These are phyloP conservation scores for Drosophila yakuba DNA, from an alignment of 1,140 invertebrate genomes.

Conservation along the genomic window DNA sequence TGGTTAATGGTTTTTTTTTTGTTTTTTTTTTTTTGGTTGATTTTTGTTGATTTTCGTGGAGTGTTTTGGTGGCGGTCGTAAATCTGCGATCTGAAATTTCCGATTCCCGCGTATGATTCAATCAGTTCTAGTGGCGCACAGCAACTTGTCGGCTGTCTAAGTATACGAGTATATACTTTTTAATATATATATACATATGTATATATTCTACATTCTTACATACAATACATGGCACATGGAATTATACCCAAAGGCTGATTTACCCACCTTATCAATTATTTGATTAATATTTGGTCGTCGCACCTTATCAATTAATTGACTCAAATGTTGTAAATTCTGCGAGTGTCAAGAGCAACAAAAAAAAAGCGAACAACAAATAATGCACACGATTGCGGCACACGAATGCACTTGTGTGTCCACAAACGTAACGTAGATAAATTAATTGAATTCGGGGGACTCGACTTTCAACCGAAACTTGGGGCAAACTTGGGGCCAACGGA, in stretches of 20 bases:
- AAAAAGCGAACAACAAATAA: slow-evolving; percentile 11
- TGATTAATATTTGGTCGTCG: slow-evolving; percentile 54
- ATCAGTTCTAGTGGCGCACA: slow-evolving; percentile 42
- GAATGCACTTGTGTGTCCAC: slow-evolving; percentile 4
- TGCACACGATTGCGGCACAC: slow-evolving; percentile 5
- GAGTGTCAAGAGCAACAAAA: slow-evolving; percentile 24
- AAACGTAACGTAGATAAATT: not conserved
- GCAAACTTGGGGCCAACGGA: not conserved
- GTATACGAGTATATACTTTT: slow-evolving; percentile 6
- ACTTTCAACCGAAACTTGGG: not conserved
- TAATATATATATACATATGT: not conserved
- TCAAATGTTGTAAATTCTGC: slow-evolving; percentile 50
- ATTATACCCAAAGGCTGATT: slow-evolving; percentile 19
- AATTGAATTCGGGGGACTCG: not conserved
- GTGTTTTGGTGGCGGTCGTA: slow-evolving; percentile 11
- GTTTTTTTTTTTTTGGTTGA: too few species aligned
- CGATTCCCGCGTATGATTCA: slow-evolving; percentile 38
- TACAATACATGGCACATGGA: not conserved
- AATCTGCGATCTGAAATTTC: slow-evolving; percentile 37
- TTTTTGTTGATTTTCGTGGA: not conserved
- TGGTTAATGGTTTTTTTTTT: too few species aligned
- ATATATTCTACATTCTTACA: not conserved
- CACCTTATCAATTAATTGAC: slow-evolving; percentile 63
- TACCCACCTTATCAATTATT: slow-evolving; percentile 53
- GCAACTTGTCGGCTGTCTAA: slow-evolving; percentile 35